Evolutionary conservation across 2,113 vertebrate species (phyloP).

Genomic region (Oreotrochilus melanogaster): DNA sequence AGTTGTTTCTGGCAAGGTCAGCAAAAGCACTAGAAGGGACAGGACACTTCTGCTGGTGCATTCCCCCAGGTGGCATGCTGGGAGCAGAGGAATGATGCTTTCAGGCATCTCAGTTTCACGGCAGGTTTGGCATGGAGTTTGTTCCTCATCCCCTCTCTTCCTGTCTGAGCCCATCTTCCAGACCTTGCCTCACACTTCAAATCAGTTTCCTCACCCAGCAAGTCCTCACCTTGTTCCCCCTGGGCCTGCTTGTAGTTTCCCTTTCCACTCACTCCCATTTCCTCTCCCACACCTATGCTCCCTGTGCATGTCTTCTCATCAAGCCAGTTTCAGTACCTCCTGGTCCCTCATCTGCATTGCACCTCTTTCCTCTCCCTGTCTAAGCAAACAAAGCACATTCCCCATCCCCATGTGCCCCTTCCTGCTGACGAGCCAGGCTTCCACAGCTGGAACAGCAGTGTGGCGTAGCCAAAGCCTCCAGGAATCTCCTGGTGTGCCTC

Average conservation of each 20-base stretch:
- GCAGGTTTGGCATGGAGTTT: not conserved
- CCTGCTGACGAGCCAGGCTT: not conserved
- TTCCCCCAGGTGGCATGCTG: not conserved
- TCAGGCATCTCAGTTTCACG: not conserved
- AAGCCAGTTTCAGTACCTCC: constrained; percentile 18
- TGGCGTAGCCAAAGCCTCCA: not conserved
- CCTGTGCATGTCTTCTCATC: not conserved
- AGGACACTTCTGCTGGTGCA: not conserved
- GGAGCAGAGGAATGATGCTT: not conserved
- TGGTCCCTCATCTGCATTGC: not conserved
- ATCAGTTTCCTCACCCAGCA: not conserved
- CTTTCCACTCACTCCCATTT: constrained; percentile 47
- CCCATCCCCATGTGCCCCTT: not conserved
- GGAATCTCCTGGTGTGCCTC: not conserved
- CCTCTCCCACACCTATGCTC: constrained; percentile 15
- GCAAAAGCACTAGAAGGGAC: not conserved
- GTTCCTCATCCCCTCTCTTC: not conserved
- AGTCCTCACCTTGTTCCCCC: constrained; percentile 22
- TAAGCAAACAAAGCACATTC: rapidly evolving
- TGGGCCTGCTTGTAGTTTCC: constrained; percentile 12
- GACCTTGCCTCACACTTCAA: not conserved
- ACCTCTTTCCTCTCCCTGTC: not conserved
- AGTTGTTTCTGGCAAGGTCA: not conserved
- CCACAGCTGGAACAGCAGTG: not conserved
- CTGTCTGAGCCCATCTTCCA: not conserved